Evolutionary conservation across 2,797 vertebrate genomes (phyloP).

Genomic region (Melanotaenia boesemani): DNA sequence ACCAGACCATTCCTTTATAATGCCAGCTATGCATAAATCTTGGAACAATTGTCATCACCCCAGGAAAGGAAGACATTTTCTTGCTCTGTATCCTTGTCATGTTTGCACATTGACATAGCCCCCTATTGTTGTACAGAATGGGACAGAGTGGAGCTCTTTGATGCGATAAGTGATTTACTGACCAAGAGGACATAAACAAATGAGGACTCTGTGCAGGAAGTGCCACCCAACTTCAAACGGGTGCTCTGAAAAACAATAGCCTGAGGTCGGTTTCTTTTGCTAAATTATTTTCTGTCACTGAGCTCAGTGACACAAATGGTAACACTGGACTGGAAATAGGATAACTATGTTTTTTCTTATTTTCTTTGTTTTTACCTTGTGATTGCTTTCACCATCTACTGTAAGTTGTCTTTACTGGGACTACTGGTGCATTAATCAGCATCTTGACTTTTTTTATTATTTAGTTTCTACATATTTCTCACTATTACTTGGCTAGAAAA

Average conservation of each 20-base stretch:
- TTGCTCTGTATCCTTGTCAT: slow-evolving; percentile 82
- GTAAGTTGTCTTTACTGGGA: background rate
- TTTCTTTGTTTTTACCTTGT: background rate
- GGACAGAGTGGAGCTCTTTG: slow-evolving; percentile 78
- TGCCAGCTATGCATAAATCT: slow-evolving; percentile 76
- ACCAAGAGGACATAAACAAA: slow-evolving; percentile 81
- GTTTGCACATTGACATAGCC: slow-evolving; percentile 77
- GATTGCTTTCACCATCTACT: slow-evolving; percentile 14
- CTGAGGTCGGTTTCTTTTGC: slow-evolving; percentile 64
- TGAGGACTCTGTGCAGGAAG: slow-evolving; percentile 81
- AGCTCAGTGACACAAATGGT: slow-evolving; percentile 50
- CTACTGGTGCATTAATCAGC: too few species aligned
- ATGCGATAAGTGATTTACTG: slow-evolving; percentile 86
- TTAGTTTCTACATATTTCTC: too few species aligned
- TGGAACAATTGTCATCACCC: slow-evolving; percentile 73
- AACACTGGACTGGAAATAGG: slow-evolving; percentile 21
- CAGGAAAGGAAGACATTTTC: slow-evolving; percentile 77
- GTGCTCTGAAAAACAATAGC: slow-evolving; percentile 76
- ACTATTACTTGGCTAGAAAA: too few species aligned
- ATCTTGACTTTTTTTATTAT: too few species aligned
- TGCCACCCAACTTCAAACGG: slow-evolving; percentile 81
- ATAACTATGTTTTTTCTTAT: background rate
- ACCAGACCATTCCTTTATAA: slow-evolving; percentile 28
- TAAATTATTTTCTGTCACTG: slow-evolving; percentile 61
- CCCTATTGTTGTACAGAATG: slow-evolving; percentile 75